Evolutionary conservation across 2,888 invertebrate genomes (phyloP), one percentile per base, ranked within the genome.

Genomic region (Cancer borealis): DNA sequence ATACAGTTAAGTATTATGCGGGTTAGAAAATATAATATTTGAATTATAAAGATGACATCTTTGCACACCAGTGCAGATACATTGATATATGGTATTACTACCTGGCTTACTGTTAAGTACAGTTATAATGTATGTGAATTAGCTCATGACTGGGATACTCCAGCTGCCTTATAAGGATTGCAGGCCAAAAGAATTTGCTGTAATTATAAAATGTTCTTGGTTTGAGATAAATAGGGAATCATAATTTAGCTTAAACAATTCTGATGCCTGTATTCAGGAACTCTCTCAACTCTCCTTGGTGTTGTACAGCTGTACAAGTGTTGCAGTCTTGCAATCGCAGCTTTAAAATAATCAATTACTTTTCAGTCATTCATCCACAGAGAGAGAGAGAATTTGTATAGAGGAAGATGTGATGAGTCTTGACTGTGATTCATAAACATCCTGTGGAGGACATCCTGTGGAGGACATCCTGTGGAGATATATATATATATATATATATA

Each of bases 21-120:
- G 30, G 39, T 84, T 84, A 30, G 12, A 79, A 84, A 84, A 8
- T 73, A 60, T 73, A 73, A 26, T 21, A 73, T 73, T 73, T 73
- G 73, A 73, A 73, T 73, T 26, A 73, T n/a, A 73, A 73, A 73
- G 26, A 73, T 73, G n/a, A 73, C 26, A n/a, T 73, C 26, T 60
- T 21, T 2, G 60, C 73, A 73, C 73, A 26, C 5, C n/a, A 21
- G n/a, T 73, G 73, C 26, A 73, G 26, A 73, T 73, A 73, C 73
- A 73, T 73, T 73, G 8, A 73, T 73, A 26, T 84, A 39, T 84
- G 39, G 14, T 84, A 14, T 84, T 39, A 4, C 84, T 84, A 84
- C 39, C 30, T 39, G 39, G 39, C 17, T 84, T 84, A 84, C 84
- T 84, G 39, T 84, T 84, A 84, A 84, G 84, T 84, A 84, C 84